Conservation (phyloP, 2,888 invertebrate species). For the Alentia gelatinosa region DNA sequence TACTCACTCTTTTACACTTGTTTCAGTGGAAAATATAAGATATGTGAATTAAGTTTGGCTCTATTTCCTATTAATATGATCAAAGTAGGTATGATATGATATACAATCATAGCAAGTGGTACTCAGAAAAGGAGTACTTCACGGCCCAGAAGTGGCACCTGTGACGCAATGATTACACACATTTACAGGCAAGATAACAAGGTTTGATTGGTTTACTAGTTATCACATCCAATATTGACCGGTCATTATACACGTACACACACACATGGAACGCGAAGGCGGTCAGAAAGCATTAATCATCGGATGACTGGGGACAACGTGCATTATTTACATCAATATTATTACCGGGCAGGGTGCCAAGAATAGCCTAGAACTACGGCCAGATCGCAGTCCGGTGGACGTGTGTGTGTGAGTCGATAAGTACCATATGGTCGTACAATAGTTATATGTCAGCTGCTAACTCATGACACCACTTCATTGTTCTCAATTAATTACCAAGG, state of each 20-base stretch:
- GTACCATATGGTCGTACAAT: neutral
- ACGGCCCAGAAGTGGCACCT: too few species aligned
- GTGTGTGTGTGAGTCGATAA: neutral
- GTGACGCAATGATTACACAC: neutral
- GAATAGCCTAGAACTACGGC: neutral
- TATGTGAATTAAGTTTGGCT: too few species aligned
- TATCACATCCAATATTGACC: neutral
- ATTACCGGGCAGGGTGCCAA: constrained; percentile 10
- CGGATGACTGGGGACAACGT: neutral
- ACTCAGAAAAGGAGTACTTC: too few species aligned
- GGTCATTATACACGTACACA: neutral
- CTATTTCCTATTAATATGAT: too few species aligned
- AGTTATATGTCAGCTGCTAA: neutral
- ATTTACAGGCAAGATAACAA: neutral
- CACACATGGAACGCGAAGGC: neutral
- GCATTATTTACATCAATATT: constrained; percentile 12
- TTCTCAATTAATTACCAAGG: neutral
- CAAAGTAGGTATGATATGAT: too few species aligned
- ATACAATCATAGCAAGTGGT: too few species aligned
- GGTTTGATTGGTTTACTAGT: neutral
- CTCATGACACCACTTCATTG: neutral
- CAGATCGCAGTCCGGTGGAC: neutral
- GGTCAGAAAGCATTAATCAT: neutral
- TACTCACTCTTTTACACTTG: too few species aligned
- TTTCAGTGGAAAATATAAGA: too few species aligned